phyloP scores from a whole-genome alignment of 2,797 vertebrate genomes.

The Sebastes jordani region DNA sequence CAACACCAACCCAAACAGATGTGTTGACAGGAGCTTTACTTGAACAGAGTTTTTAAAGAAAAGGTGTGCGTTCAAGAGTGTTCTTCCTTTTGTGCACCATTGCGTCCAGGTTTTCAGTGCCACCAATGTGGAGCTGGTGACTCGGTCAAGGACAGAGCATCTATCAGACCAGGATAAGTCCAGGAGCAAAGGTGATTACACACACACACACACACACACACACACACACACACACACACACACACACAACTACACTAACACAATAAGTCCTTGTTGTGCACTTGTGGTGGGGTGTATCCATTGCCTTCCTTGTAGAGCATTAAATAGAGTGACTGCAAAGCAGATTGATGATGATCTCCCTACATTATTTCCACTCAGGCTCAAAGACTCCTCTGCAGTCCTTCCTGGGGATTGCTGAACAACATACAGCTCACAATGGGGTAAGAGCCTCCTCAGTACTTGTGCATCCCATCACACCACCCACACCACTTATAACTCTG shows the following conservation, averaged over 20 bases:
- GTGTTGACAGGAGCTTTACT: neutral
- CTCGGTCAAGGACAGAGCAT: slow-evolving; percentile 94
- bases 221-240: neutral
- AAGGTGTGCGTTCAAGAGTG: neutral
- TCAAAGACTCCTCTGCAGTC: slow-evolving; percentile 97
- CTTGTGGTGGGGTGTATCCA: neutral
- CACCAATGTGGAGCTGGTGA: slow-evolving; percentile 95
- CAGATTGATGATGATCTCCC: neutral
- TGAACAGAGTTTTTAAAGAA: neutral
- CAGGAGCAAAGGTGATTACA: slow-evolving; percentile 89
- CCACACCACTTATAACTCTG: neutral
- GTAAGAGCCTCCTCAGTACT: slow-evolving; percentile 75
- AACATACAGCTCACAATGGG: slow-evolving; percentile 90
- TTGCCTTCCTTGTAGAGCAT: neutral
- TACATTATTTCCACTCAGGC: slow-evolving; percentile 70
- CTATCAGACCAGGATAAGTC: slow-evolving; percentile 97
- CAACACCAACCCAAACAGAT: neutral
- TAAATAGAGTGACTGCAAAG: neutral
- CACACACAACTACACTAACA: neutral
- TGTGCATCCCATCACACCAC: neutral
- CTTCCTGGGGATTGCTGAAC: slow-evolving; percentile 95
- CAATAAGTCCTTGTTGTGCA: neutral
- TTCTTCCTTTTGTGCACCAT: neutral
- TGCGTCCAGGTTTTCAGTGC: slow-evolving; percentile 92
- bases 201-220: no score